A percentile compares a stretch with the other conserved stretches of the same genome.
Evolutionary conservation across 2,113 vertebrate genomes (phyloP).

Genomic region (Perognathus longimembris): DNA sequence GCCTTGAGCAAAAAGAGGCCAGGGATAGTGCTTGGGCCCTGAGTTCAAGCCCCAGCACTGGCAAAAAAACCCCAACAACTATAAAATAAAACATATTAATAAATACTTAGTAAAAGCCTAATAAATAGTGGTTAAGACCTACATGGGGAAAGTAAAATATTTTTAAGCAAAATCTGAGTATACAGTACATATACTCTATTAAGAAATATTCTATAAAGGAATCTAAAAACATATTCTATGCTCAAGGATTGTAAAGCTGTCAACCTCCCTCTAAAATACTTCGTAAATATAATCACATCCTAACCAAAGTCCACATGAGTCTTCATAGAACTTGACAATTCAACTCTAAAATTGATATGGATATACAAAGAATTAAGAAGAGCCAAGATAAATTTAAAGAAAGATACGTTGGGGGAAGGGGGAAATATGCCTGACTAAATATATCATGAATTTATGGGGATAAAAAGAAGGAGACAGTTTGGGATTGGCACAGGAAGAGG

Average conservation of each 20-base stretch:
- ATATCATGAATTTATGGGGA: slow-evolving; percentile 60
- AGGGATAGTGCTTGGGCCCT: no score
- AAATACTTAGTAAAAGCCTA: neutral
- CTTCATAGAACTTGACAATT: slow-evolving; percentile 49
- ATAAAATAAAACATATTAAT: slow-evolving; percentile 9
- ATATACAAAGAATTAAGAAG: slow-evolving; percentile 31
- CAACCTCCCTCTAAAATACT: neutral
- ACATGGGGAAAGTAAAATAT: slow-evolving; percentile 54
- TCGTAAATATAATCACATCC: slow-evolving; percentile 9
- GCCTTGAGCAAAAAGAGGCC: no score
- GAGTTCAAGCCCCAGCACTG: no score
- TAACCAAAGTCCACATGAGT: slow-evolving; percentile 50
- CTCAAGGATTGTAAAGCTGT: slow-evolving; percentile 38
- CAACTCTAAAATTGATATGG: slow-evolving; percentile 59
- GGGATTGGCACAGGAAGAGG: slow-evolving; percentile 57
- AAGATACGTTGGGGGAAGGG: slow-evolving; percentile 1
- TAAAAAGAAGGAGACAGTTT: slow-evolving; percentile 56
- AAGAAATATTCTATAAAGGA: no score
- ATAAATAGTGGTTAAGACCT: slow-evolving; percentile 30
- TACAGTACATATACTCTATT: no score
- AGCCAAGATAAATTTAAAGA: slow-evolving; percentile 62
- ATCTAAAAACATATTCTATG: neutral
- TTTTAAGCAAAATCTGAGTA: neutral
- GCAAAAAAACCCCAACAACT: no score
- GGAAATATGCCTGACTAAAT: slow-evolving; percentile 45